Conservation (phyloP, 2,797 vertebrate genomes). For the Sphaeramia orbicularis region DNA sequence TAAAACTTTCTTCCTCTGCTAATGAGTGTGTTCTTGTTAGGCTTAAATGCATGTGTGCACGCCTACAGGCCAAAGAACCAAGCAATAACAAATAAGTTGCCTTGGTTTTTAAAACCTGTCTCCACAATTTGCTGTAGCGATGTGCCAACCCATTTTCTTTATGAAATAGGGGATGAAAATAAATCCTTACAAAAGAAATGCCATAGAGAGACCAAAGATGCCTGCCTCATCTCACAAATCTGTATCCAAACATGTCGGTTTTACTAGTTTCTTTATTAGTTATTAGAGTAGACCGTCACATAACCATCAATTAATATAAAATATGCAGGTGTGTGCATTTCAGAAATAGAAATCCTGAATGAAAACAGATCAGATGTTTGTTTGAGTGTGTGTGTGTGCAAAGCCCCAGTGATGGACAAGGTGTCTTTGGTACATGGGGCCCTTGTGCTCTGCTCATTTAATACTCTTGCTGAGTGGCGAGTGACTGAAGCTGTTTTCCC, state of each 20-base stretch:
- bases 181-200: no score
- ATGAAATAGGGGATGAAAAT: constrained; percentile 8
- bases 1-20: constrained; percentile 13
- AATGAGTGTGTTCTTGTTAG: constrained; percentile 17
- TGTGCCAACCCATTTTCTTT: no score
- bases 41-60: background rate
- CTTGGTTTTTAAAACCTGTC: no score
- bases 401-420: constrained; percentile 62
- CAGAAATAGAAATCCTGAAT: constrained; percentile 19
- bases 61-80: background rate
- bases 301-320: no score
- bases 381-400: constrained; percentile 21
- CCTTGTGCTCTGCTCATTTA: constrained; percentile 52
- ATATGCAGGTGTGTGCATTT: background rate
- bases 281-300: no score
- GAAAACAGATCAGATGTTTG: constrained; percentile 33
- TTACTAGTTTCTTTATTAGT: no score
- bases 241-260: no score
- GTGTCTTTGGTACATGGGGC: constrained; percentile 39
- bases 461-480: constrained; percentile 59
- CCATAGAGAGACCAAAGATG: no score
- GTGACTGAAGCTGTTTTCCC: constrained; percentile 56
- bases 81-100: no score
- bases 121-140: no score
- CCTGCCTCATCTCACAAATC: no score